phyloP scores from a whole-genome alignment of 1,140 invertebrate species.

The Lasioglossum albipes region DNA sequence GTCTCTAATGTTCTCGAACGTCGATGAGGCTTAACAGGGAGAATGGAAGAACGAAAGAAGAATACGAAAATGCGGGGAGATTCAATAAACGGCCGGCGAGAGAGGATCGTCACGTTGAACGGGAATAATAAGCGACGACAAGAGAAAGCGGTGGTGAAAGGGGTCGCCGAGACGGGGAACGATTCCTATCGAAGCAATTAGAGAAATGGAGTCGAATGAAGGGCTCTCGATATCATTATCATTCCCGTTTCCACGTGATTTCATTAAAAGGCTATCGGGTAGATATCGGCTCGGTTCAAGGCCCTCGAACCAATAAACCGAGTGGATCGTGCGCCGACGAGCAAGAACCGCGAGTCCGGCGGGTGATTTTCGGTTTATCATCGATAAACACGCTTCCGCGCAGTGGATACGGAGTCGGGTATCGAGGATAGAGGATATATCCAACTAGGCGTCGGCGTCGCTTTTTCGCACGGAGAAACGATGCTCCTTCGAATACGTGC shows the following conservation, averaged over 20 bases:
- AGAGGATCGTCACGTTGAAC: neutral
- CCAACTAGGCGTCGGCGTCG: neutral
- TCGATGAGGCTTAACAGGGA: too few species aligned
- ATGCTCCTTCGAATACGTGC: neutral
- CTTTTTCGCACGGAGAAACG: neutral
- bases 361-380: slow-evolving; percentile 15
- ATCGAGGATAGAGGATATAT: too few species aligned
- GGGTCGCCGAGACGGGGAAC: slow-evolving; percentile 8
- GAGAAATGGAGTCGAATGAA: slow-evolving; percentile 34
- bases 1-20: too few species aligned
- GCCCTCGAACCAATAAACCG: slow-evolving; percentile 13
- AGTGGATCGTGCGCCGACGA: neutral
- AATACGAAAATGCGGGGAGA: neutral
- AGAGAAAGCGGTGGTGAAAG: slow-evolving; percentile 10
- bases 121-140: slow-evolving; percentile 28
- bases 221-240: slow-evolving; percentile 28
- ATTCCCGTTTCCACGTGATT: slow-evolving; percentile 39
- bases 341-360: neutral
- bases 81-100: neutral
- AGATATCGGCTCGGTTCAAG: slow-evolving; percentile 3
- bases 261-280: slow-evolving; percentile 30
- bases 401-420: neutral
- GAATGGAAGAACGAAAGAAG: neutral
- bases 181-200: slow-evolving; percentile 28
- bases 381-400: slow-evolving; percentile 5